Base-by-base conservation (phyloP, 1,140 invertebrate genomes). In the Drosophila sp. region DNA sequence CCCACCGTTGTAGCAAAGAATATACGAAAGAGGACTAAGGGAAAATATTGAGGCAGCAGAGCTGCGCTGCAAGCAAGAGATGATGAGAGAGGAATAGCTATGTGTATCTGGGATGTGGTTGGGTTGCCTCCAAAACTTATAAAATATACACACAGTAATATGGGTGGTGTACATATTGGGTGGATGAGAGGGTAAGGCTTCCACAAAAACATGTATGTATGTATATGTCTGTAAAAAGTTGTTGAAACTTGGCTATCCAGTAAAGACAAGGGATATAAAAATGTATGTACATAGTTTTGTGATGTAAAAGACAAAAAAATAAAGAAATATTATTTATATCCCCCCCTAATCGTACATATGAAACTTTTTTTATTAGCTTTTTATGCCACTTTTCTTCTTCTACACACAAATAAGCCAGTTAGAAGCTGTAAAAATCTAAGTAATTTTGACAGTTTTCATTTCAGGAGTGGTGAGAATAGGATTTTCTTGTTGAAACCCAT, bases 81-180 rank as follows among this genome's bases (percentile, higher is more conserved):
- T 23, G 23, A 50, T 27, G 44, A 50, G 44, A 17, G 35, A 38
- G 35, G 8, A 38, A 38, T 38, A 11, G 8, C 35, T 38, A 17
- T 11, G 35, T 38, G 44, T 50, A 10, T 27, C 8, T 50, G 44
- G 23, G n/a, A 3, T 8, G 23, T 38, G 35, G 44, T 50, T 27
- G 44, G 44, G 44, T 58, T 17, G 68, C 40, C 41, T 58, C 7
- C 41, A 38, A 61, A 80, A 72, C 80, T 80, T 77, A 77, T 80
- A 80, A 80, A 80, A 84, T 83, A 83, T 83, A 83, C 73, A 76
- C 44, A 50, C 44, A 50, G 68, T 82, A 75, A 83, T 70, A 72
- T 76, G 70, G 78, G 66, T 60, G 69, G 63, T 11, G 5, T 54
- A 38, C 38, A 35, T 35, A 35, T 35, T 35, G 33, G 33, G n/a